Evolutionary conservation across 1,140 invertebrate species (phyloP), one percentile per base, ranked within the genome.

Genomic region (Musca domestica): DNA sequence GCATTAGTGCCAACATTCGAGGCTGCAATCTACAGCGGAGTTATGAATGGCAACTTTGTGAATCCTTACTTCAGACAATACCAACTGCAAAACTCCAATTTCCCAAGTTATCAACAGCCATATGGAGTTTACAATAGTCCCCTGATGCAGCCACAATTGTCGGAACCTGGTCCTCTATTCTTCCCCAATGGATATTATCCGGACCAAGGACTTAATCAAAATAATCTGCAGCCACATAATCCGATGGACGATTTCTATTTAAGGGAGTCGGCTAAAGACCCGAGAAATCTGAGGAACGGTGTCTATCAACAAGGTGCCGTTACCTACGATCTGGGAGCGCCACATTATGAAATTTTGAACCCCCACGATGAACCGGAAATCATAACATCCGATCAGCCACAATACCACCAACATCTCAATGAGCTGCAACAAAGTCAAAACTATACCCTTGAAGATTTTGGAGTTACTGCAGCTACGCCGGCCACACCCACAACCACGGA

Each of bases 301-400:
- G 68, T 79, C 54, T 68, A 76, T 23, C 74, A 80, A 3, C 71
- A 75, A 0, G 76, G 80, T 23, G 78, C 73, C 3, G 73, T 72
- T 41, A 80, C 77, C 12, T 80, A 71, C 15, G 77, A 80, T 41
- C 67, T 80, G 46, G 77, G 77, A 6, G 69, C 70, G 0, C 73
- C 77, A 30, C 76, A 76, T 47, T 80, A 80, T 68, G 70, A 75
- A 64, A 79, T 80, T 3, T 67, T 80, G 0, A 80, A 80, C 58
- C 73, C 77, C 2, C 70, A 80, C 23, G 77, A 77, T 19, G 67
- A 75, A 48, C 74, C 76, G 2, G 77, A 79, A 63, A 76, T 72
- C 34, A 79, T 80, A 1, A 80, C 77, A 0, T 70, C 73, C 0
- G 76, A 80, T 72, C 77, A 80, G 27, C 77, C 77, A 1, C 72